These are phyloP conservation scores for Zenarchopterus dispar DNA, from an alignment of 2,797 vertebrate genomes.

Conservation along the genomic window DNA sequence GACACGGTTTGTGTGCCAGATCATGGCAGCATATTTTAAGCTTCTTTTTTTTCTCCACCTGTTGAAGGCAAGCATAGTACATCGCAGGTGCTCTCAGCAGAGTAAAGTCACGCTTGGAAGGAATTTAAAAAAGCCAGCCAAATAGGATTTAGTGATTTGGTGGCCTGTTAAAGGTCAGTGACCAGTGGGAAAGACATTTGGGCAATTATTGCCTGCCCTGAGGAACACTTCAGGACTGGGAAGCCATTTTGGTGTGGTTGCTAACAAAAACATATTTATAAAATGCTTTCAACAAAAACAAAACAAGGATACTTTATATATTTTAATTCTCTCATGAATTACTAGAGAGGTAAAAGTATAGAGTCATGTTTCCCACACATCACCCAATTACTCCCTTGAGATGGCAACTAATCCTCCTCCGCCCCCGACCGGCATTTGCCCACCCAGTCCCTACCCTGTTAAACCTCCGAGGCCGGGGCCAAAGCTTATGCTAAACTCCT, in stretches of 20 bases:
- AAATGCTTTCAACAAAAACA: neutral
- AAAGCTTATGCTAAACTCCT: slow-evolving; percentile 54
- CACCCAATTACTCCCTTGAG: slow-evolving; percentile 79
- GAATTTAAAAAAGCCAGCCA: slow-evolving; percentile 62
- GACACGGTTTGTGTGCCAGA: slow-evolving; percentile 39
- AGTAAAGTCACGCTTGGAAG: slow-evolving; percentile 59
- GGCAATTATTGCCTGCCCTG: slow-evolving; percentile 73
- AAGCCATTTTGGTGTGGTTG: neutral
- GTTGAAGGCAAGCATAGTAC: slow-evolving; percentile 13
- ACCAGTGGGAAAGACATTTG: slow-evolving; percentile 75
- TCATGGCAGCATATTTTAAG: slow-evolving; percentile 18
- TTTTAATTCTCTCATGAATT: slow-evolving; percentile 9
- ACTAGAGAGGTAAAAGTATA: slow-evolving; percentile 64
- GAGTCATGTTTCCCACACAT: slow-evolving; percentile 84
- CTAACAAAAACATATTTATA: neutral
- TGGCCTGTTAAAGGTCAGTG: slow-evolving; percentile 74
- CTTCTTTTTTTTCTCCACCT: slow-evolving; percentile 6
- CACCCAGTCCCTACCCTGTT: slow-evolving; percentile 58
- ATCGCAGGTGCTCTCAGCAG: slow-evolving; percentile 29
- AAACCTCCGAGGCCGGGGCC: slow-evolving; percentile 28
- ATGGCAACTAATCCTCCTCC: slow-evolving; percentile 80
- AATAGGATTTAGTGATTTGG: slow-evolving; percentile 71
- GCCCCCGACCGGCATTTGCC: slow-evolving; percentile 63
- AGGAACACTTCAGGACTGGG: slow-evolving; percentile 7
- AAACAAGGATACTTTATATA: neutral